Conservation (phyloP, 2,888 invertebrate species). For the Incurvaria masculella region DNA sequence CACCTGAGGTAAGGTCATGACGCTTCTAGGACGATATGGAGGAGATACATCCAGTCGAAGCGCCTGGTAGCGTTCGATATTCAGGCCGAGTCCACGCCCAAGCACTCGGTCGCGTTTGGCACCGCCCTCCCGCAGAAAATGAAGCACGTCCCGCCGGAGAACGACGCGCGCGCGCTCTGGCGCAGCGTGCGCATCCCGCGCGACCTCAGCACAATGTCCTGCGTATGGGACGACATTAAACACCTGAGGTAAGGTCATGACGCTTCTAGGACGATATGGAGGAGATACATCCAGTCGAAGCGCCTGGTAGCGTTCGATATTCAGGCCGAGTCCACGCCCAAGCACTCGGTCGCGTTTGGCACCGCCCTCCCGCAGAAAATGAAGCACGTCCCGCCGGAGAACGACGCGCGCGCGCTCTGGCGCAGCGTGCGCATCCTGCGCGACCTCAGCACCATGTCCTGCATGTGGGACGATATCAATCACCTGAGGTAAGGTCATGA, state of each 20-base stretch:
- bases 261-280: too few species aligned
- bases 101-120: constrained; percentile 50
- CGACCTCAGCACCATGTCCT: constrained; percentile 58
- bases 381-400: constrained; percentile 51
- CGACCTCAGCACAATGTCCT: constrained; percentile 58
- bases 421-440: constrained; percentile 51
- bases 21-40: too few species aligned
- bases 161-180: constrained; percentile 54
- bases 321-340: constrained; percentile 42
- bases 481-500: constrained; percentile 60
- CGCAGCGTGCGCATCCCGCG: constrained; percentile 52
- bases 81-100: constrained; percentile 42
- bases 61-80: constrained; percentile 48
- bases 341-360: constrained; percentile 50
- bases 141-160: constrained; percentile 51
- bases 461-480: constrained; percentile 61
- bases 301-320: constrained; percentile 48
- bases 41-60: too few species aligned
- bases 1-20: constrained; percentile 60
- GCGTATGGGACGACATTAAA: constrained; percentile 61
- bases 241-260: constrained; percentile 60
- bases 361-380: constrained; percentile 45
- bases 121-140: constrained; percentile 45
- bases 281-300: too few species aligned
- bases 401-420: constrained; percentile 54